Percentiles rank a stretch among this genome's conserved stretches.
Evolutionary conservation across 2,888 invertebrate species (phyloP).

Genomic region (Ennomos fuscantarius): DNA sequence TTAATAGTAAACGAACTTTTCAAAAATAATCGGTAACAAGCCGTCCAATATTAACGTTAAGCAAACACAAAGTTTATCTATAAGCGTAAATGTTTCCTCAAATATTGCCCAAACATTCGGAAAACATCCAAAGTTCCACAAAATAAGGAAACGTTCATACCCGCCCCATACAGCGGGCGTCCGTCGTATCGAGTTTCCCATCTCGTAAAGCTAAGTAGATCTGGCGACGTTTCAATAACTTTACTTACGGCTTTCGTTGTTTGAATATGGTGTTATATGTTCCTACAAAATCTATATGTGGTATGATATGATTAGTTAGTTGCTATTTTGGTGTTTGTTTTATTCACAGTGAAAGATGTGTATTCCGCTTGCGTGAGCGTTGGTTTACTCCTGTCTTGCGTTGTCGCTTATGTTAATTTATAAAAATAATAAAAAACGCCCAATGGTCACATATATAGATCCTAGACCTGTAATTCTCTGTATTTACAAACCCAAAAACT

Average conservation of each 20-base stretch:
- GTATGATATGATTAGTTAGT: slow-evolving; percentile 14
- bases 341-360: too few species aligned
- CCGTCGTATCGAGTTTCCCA: slow-evolving; percentile 73
- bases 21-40: too few species aligned
- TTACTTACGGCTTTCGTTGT: slow-evolving; percentile 46
- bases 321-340: too few species aligned
- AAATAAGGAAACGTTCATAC: slow-evolving; percentile 11
- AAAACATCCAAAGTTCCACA: slow-evolving; percentile 20
- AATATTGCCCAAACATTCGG: slow-evolving; percentile 20
- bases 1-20: too few species aligned
- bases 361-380: too few species aligned
- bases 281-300: slow-evolving; percentile 21
- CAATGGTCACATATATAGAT: too few species aligned
- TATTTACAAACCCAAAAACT: too few species aligned
- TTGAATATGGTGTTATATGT: slow-evolving; percentile 37
- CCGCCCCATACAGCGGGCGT: slow-evolving; percentile 24
- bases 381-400: too few species aligned
- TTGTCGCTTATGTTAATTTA: too few species aligned
- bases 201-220: slow-evolving; percentile 80
- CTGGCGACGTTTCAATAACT: slow-evolving; percentile 78
- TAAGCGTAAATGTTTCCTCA: slow-evolving; percentile 21
- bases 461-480: too few species aligned
- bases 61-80: slow-evolving; percentile 16
- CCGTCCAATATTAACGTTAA: slow-evolving; percentile 13
- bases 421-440: too few species aligned